Evolutionary conservation across 2,113 vertebrate species (phyloP), one percentile per base, ranked within the genome.

Genomic region (Semnopithecus entellus): DNA sequence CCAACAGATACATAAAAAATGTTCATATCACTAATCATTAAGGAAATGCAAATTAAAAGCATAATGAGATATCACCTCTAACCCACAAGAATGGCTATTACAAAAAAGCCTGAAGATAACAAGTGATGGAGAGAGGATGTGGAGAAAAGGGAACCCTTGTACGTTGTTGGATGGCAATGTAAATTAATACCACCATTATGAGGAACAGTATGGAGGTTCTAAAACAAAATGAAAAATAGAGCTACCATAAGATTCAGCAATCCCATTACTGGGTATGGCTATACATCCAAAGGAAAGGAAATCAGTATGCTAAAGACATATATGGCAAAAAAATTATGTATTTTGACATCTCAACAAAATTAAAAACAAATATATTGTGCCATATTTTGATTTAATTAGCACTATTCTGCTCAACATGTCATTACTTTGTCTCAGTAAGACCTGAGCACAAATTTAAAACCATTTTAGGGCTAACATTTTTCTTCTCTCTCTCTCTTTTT

Each of bases 301-400:
- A 38, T 70, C 32, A 38, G 35, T 38, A 70, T 30, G 61, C 30
- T 64, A 64, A 64, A 6, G 12, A 30, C 27, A 64, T 64, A 64
- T 64, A 2, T 64, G 61, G 27, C 61, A 64, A 64, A 64, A 64
- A 64, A 30, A 18, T 50, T 79, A 50, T 23, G 40, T 84, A 50
- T 84, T 79, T 92, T 85, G 48, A 78, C 72, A 14, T 79, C n/a
- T 79, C 43, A 95, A 84, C 50, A 94, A 22, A 79, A 92, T 50
- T 55, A 55, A 55, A 55, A 96, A 84, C 75, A 92, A 89, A 78
- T 59, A 91, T 5, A 80, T 20, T 57, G 25, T 83, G 0, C 17
- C 32, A 20, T 10, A 61, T 61, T 61, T 68, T 68, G 14, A 68
- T 68, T 16, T 16, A 35, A 68, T 35, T 16, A 68, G 30, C 66